phyloP scores from a whole-genome alignment of 2,888 invertebrate species.

The Eupelmus urozonus region DNA sequence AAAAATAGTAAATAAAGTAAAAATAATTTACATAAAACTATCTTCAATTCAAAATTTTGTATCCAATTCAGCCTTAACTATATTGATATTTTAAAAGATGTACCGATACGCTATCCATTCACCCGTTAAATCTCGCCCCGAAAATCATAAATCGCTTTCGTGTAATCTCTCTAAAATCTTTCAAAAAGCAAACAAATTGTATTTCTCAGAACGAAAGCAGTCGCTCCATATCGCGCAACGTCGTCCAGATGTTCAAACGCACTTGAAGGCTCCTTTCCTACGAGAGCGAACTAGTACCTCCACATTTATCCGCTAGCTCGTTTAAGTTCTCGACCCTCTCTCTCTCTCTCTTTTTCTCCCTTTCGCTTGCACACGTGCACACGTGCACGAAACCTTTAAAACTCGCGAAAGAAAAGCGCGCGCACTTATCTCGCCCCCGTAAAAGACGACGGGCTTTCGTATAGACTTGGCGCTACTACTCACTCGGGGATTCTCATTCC shows the following conservation, averaged over 20 bases:
- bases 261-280: neutral
- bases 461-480: conserved; percentile 9
- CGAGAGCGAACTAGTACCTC: too few species aligned
- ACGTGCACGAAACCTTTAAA: neutral
- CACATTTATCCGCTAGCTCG: too few species aligned
- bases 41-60: too few species aligned
- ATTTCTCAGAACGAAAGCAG: too few species aligned
- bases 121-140: too few species aligned
- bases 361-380: neutral
- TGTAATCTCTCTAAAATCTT: neutral
- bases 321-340: too few species aligned
- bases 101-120: too few species aligned
- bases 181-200: neutral
- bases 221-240: neutral
- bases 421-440: conserved; percentile 15
- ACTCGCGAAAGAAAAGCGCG: neutral
- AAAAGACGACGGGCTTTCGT: neutral
- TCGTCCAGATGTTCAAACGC: conserved; percentile 17
- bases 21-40: too few species aligned
- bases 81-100: too few species aligned
- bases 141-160: neutral
- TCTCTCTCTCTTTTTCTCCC: neutral
- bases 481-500: conserved; percentile 30
- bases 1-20: too few species aligned
- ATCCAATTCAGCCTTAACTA: too few species aligned